Evolutionary conservation across 2,888 invertebrate species (phyloP), one percentile per base, ranked within the genome.

Genomic region (Ennomos erosarius): DNA sequence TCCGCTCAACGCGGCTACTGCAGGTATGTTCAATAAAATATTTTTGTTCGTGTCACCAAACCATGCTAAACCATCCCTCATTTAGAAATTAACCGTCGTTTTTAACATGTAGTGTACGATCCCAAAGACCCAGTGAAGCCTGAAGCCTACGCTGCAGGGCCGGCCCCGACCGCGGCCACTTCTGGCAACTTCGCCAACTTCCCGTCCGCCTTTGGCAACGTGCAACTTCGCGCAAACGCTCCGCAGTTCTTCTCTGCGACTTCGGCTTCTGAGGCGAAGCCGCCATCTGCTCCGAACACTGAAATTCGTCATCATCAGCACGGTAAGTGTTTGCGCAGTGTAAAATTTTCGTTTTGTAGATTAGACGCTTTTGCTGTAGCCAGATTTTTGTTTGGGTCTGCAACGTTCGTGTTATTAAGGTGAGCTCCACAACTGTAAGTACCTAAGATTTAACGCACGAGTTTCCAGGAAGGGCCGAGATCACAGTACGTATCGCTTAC

Each of bases 91-190:
- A 10, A 49, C 68, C 65, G 16, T 39, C n/a, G 49, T 46, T 59
- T 70, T 66, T 74, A 80, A 75, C 66, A 68, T 81, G 65, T 82
- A 90, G 90, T 86, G 76, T 76, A 86, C 84, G 81, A 89, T 78
- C 81, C 85, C 61, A 79, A 87, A 83, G 86, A 78, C 62, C 68
- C 76, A 33, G 83, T 50, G 10, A 43, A 51, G 42, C 10, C 50
- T 10, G 47, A 35, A 35, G 34, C 54, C 51, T 26, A 58, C 59
- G 10, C 35, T 34, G n/a, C 33, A 12, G 4, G 26, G 6, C 26
- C 6, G 49, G 33, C 34, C 40, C 16, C 53, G 42, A 49, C 50
- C 44, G 65, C 68, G 6, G 55, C 57, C 43, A 61, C 56, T 34
- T 40, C 53, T 52, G 37, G 52, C 64, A 10, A 45, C 69, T 4